Evolutionary conservation across 2,888 invertebrate genomes (phyloP), one percentile per base, ranked within the genome.

Genomic region (Ichneumoninae sp.): DNA sequence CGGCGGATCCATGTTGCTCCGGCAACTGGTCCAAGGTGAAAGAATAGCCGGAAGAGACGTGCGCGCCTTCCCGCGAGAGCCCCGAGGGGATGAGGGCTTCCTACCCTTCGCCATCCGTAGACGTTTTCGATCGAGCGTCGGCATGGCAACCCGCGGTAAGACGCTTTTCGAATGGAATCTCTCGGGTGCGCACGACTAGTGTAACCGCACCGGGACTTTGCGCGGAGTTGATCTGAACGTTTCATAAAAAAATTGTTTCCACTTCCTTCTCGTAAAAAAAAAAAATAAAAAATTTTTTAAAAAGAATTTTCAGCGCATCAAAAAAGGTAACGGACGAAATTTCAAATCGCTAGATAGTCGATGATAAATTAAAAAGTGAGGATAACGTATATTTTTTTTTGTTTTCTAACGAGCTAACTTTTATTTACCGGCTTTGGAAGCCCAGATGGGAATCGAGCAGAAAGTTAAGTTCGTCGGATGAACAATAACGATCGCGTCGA

Each of bases 71-170:
- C 26, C 40, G 57, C 77, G 40, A 22, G 76, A n/a, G 76, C 71
- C 71, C 3, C 47, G 70, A 57, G 74, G 62, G 80, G 74, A 40
- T 70, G 47, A 16, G 71, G 72, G 80, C 80, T 75, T 80, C 80
- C 82, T 82, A 77, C 75, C 80, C 72, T 80, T 68, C 68, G 85
- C 69, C 50, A 80, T 72, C 80, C 72, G 79, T 82, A 71, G 69
- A 75, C 81, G 72, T 44, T 70, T 33, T 65, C 60, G 50, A 22
- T 62, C 22, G 70, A 44, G 36, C 87, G 88, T 90, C 85, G 85
- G 86, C 89, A 89, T 89, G 90, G 90, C 90, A 91, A 90, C 91
- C 91, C 83, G 71, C 80, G 78, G 87, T 90, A 89, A 90, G 90
- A 90, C 89, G 90, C 89, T 91, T 92, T 91, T 89, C 89, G 90